These are phyloP conservation scores for Dipodomys merriami DNA, from an alignment of 2,113 vertebrate genomes.

Conservation along the genomic window DNA sequence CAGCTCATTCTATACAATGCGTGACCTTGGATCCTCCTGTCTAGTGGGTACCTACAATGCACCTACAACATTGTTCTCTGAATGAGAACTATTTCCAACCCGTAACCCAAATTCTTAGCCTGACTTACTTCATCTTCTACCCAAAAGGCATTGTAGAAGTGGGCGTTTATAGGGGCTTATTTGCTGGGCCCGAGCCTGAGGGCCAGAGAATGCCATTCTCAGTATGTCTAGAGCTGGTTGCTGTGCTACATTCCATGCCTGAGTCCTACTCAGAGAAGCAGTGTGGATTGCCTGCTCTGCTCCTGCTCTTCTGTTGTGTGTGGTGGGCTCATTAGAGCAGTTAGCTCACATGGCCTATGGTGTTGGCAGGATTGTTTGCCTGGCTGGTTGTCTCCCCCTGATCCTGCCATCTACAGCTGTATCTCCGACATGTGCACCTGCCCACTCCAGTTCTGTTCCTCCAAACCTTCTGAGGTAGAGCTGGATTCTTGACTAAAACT, in stretches of 20 bases:
- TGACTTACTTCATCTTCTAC: not conserved
- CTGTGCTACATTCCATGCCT: not conserved
- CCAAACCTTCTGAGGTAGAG: not conserved
- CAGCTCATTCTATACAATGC: not conserved
- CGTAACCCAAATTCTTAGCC: not conserved
- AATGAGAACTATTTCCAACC: not conserved
- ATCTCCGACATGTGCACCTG: not conserved
- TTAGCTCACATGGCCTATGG: too few species aligned
- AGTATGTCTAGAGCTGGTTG: not conserved
- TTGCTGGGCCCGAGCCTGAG: not conserved
- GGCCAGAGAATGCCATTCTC: not conserved
- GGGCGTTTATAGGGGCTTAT: not conserved
- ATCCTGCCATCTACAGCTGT: not conserved
- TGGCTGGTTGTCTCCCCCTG: not conserved
- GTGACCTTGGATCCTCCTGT: not conserved
- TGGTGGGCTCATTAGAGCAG: not conserved
- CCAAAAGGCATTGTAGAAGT: not conserved
- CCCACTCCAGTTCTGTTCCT: not conserved
- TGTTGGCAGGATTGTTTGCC: not conserved
- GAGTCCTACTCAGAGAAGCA: not conserved
- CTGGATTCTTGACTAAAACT: not conserved
- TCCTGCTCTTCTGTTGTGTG: not conserved
- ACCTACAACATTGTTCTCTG: not conserved
- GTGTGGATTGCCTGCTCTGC: not conserved
- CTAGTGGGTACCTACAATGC: conserved; percentile 3